These are phyloP conservation scores for Psettodes erumei DNA, from an alignment of 2,113 vertebrate species.

Conservation along the genomic window DNA sequence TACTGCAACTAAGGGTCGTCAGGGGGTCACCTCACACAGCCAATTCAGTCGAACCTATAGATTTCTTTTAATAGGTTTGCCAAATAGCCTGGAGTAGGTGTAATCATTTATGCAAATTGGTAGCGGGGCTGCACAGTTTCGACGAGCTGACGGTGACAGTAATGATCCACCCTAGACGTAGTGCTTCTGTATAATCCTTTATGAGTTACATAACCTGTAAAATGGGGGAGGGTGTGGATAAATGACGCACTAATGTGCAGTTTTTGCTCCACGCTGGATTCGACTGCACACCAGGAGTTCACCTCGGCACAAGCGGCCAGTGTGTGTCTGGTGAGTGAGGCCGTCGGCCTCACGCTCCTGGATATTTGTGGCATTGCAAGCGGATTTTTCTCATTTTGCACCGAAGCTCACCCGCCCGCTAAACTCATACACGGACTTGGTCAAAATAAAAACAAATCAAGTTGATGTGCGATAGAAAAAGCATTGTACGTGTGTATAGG, in stretches of 20 bases:
- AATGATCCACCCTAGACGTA: background rate
- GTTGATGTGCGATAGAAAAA: too few relatives aligned
- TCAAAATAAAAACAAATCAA: too few relatives aligned
- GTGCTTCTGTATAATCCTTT: conserved; percentile 12
- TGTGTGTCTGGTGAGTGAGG: background rate
- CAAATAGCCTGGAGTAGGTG: conserved; percentile 8
- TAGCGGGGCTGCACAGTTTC: conserved; percentile 20
- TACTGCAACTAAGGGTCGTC: conserved; percentile 52
- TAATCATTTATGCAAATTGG: conserved; percentile 31
- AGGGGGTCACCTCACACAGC: conserved; percentile 34
- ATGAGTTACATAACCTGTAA: conserved; percentile 20
- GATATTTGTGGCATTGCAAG: background rate
- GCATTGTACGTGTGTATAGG: too few relatives aligned
- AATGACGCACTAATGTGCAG: background rate
- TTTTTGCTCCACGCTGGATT: conserved; percentile 4
- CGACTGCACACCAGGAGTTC: background rate
- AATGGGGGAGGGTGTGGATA: background rate
- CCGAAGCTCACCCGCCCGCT: background rate
- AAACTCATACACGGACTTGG: too few relatives aligned
- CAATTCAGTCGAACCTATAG: conserved; percentile 36
- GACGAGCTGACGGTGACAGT: conserved; percentile 36
- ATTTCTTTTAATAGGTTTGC: conserved; percentile 43
- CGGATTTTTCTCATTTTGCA: conserved; percentile 19
- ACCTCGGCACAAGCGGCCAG: conserved; percentile 1
- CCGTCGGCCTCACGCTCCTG: background rate